Conservation (phyloP, 2,113 vertebrate species). For the Orientallactaga bullata region DNA sequence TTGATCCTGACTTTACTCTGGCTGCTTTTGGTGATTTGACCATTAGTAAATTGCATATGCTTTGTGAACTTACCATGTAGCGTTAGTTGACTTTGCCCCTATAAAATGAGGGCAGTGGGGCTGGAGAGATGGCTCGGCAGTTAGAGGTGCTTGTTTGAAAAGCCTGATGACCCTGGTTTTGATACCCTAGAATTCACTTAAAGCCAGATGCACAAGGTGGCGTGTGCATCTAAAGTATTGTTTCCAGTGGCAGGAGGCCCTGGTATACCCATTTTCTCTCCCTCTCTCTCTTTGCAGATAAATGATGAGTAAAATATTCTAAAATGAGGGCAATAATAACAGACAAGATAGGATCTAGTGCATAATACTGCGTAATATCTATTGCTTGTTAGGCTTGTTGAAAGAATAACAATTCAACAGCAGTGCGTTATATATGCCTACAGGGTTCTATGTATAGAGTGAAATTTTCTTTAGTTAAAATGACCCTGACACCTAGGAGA, state of each 20-base stretch:
- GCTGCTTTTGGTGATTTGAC: not conserved
- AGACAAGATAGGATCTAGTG: not conserved
- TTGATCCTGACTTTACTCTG: not conserved
- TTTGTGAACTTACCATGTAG: not conserved
- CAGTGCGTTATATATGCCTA: not conserved
- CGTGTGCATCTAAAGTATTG: too few relatives aligned
- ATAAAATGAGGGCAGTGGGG: slow-evolving; percentile 6
- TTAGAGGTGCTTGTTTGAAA: too few relatives aligned
- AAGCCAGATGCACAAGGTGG: too few relatives aligned
- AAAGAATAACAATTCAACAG: not conserved
- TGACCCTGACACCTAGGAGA: not conserved
- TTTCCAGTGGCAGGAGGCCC: too few relatives aligned
- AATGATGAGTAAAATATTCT: too few relatives aligned
- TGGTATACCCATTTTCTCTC: too few relatives aligned
- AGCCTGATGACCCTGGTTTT: too few relatives aligned
- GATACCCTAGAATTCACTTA: too few relatives aligned
- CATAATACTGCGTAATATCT: not conserved
- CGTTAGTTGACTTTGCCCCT: slow-evolving; percentile 11
- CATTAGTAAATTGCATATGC: not conserved
- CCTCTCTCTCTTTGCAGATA: too few relatives aligned
- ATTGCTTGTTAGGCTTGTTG: slow-evolving; percentile 1
- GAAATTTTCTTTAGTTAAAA: slow-evolving; percentile 14
- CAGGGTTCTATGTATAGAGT: slow-evolving; percentile 29
- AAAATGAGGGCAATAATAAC: too few relatives aligned
- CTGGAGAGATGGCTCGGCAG: too few relatives aligned